Percentiles rank a stretch among this genome's conserved stretches.
Evolutionary conservation across 1,140 invertebrate genomes (phyloP).

Genomic region (Drosophila mayri): DNA sequence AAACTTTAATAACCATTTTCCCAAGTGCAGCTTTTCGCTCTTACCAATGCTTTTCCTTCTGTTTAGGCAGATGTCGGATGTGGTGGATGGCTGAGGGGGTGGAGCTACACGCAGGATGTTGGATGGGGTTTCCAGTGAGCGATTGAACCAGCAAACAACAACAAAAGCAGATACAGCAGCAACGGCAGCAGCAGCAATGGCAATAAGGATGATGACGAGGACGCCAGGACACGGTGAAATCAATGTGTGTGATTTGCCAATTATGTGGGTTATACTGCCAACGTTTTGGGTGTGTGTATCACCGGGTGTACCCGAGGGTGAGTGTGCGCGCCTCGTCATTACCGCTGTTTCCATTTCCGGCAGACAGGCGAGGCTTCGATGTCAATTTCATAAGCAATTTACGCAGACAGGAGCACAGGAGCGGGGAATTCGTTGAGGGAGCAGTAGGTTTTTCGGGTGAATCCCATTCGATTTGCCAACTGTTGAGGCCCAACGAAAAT

Average conservation of each 20-base stretch:
- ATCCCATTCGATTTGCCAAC: slow-evolving; percentile 73
- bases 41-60: slow-evolving; percentile 6
- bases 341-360: slow-evolving; percentile 81
- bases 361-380: slow-evolving; percentile 69
- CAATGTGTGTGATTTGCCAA: slow-evolving; percentile 82
- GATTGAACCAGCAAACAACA: slow-evolving; percentile 67
- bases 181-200: slow-evolving; percentile 21
- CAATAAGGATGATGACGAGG: slow-evolving; percentile 51
- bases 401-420: slow-evolving; percentile 37
- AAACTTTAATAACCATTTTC: background rate
- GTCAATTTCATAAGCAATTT: slow-evolving; percentile 83
- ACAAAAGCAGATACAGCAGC: slow-evolving; percentile 15
- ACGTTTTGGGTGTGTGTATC: slow-evolving; percentile 35
- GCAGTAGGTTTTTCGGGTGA: slow-evolving; percentile 13
- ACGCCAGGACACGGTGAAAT: slow-evolving; percentile 72
- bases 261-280: slow-evolving; percentile 72
- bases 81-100: slow-evolving; percentile 37
- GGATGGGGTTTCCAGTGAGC: slow-evolving; percentile 56
- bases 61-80: slow-evolving; percentile 77
- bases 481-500: slow-evolving; percentile 45
- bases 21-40: slow-evolving; percentile 7
- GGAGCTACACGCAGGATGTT: background rate
- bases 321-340: slow-evolving; percentile 65
- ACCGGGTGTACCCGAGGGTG: slow-evolving; percentile 16
- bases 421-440: background rate